Base-by-base conservation (phyloP, 2,888 invertebrate genomes). In the Latrodectus elegans region DNA sequence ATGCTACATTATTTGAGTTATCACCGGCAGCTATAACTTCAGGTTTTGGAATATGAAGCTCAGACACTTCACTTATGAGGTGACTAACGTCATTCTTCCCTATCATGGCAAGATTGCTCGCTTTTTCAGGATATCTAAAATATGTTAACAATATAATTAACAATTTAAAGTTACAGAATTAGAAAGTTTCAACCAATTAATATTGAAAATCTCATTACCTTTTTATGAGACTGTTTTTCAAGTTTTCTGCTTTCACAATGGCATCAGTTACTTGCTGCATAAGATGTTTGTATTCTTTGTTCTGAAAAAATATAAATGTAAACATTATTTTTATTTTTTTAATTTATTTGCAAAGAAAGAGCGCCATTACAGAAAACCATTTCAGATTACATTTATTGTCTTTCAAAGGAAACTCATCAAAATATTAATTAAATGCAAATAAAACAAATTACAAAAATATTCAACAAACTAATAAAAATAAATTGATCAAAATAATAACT, bases 181-280 rank as follows among this genome's bases (percentile, higher is more conserved):
- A 6, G 14, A 68, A 14, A 68, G 10, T 68, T 22, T 11, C 12
- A 17, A 26, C 14, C 8, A 22, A 14, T 68, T 12, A 74, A 55
- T 4, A 22, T 17, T 10, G 6, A 68, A 51, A 51, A 70, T 4
- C 12, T 11, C 17, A 22, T 22, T 91, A 93, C 91, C 93, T 91
- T 60, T 91, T 90, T 83, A 91, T 91, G 9, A 93, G 89, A 89
- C 91, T 92, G 22, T 89, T 89, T 15, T 91, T 91, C 22, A 93
- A 90, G n/a, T 89, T 88, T 89, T 95, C 95, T 71, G 95, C 93
- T 81, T 94, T 93, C 90, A 94, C 94, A 91, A 85, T 22, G 22
- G 85, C 85, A 52, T 26, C 22, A 51, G 73, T 79, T 8, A 64
- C 55, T 22, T 55, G 64, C n/a, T 22, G 22, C 4, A 22, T 26